Evolutionary conservation across 2,888 invertebrate genomes (phyloP).

Genomic region (Clanis bilineata): DNA sequence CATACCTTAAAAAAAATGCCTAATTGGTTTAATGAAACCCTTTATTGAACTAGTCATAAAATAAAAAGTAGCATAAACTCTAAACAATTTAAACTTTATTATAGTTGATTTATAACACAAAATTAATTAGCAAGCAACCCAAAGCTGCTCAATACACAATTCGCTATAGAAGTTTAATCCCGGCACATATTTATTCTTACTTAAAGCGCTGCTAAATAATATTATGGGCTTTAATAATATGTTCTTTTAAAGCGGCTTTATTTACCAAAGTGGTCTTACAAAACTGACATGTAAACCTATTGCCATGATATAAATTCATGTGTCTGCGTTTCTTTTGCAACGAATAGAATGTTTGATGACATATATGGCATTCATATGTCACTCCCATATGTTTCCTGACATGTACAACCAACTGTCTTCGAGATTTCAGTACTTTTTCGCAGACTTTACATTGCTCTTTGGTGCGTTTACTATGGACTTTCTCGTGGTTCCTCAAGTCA

Average conservation of each 20-base stretch:
- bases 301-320: slow-evolving; percentile 61
- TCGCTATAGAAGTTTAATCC: slow-evolving; percentile 2
- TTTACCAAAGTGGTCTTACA: slow-evolving; percentile 56
- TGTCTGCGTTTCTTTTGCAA: slow-evolving; percentile 50
- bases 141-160: no score
- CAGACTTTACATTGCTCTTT: slow-evolving; percentile 66
- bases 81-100: not conserved
- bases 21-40: no score
- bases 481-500: slow-evolving; percentile 62
- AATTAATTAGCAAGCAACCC: no score
- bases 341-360: slow-evolving; percentile 56
- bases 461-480: slow-evolving; percentile 50
- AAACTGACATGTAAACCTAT: slow-evolving; percentile 57
- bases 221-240: slow-evolving; percentile 54
- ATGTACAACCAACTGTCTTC: slow-evolving; percentile 63
- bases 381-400: slow-evolving; percentile 66
- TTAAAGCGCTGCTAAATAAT: slow-evolving; percentile 41
- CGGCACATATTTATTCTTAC: not conserved
- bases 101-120: not conserved
- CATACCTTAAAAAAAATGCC: no score
- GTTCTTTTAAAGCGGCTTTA: slow-evolving; percentile 54
- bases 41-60: no score
- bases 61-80: no score
- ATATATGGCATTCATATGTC: slow-evolving; percentile 60
- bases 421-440: slow-evolving; percentile 53